A percentile compares a stretch with the other conserved stretches of the same genome.
Conservation (phyloP, 2,113 vertebrate genomes). For the Sphyrna mokarran region DNA sequence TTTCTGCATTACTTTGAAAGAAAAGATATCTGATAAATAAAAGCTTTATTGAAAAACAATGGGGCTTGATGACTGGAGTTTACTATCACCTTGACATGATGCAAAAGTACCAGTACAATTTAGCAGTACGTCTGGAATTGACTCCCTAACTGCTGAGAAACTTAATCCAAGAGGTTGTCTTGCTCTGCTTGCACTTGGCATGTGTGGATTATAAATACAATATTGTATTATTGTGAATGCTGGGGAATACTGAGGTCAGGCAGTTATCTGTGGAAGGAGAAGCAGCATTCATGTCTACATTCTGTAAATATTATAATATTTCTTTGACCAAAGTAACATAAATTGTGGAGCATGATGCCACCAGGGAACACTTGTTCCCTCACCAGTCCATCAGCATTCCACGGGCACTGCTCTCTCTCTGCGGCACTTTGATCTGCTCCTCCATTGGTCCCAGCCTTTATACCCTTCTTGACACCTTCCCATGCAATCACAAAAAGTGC, state of each 20-base stretch:
- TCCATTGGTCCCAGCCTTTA: no score
- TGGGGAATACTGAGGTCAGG: not conserved
- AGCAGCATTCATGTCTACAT: not conserved
- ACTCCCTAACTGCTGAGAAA: not conserved
- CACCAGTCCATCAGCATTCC: no score
- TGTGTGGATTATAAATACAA: not conserved
- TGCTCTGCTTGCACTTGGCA: not conserved
- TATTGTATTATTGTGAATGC: not conserved
- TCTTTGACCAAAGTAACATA: no score
- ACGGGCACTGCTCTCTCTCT: no score
- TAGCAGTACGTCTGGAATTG: not conserved
- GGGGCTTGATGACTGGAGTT: not conserved
- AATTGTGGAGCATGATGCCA: no score
- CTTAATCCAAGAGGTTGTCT: not conserved
- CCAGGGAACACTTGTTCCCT: no score
- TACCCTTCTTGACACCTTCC: no score
- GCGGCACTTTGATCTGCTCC: no score
- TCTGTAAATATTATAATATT: not conserved
- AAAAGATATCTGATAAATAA: not conserved
- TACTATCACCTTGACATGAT: not conserved
- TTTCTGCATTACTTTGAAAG: not conserved
- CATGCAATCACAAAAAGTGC: no score
- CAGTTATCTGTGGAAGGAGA: not conserved
- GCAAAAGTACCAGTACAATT: not conserved
- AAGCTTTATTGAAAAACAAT: not conserved